A percentile compares a stretch with the other conserved stretches of the same genome.
Conservation (phyloP, 2,888 invertebrate genomes). For the Apodemia mormo region DNA sequence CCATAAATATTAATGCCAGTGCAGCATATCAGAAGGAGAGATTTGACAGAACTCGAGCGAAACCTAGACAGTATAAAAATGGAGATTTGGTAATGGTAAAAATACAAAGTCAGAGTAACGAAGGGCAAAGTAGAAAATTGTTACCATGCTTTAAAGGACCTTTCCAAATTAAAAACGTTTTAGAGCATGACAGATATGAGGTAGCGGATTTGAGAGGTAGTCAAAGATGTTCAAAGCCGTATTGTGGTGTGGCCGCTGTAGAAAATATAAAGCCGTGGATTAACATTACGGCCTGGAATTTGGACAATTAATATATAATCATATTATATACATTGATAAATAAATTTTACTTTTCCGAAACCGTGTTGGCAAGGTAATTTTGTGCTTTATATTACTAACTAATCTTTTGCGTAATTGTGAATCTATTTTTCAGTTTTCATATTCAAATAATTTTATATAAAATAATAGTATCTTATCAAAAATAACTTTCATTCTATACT, state of each 20-base stretch:
- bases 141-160: slow-evolving; percentile 33
- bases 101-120: slow-evolving; percentile 31
- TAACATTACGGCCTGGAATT: slow-evolving; percentile 26
- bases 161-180: slow-evolving; percentile 28
- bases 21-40: not conserved
- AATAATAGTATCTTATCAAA: too few species aligned
- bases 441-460: too few species aligned
- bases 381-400: too few species aligned
- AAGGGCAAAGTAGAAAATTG: slow-evolving; percentile 32
- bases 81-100: slow-evolving; percentile 34
- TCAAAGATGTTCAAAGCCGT: slow-evolving; percentile 27
- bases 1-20: not conserved
- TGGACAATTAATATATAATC: slow-evolving; percentile 24
- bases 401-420: too few species aligned
- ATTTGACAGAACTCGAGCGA: slow-evolving; percentile 6
- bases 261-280: slow-evolving; percentile 36
- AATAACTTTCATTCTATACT: too few species aligned
- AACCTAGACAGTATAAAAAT: slow-evolving; percentile 21
- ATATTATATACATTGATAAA: slow-evolving; percentile 29
- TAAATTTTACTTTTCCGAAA: not conserved
- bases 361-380: slow-evolving; percentile 6
- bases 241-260: slow-evolving; percentile 28
- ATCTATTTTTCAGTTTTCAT: slow-evolving; percentile 22
- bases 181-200: slow-evolving; percentile 29
- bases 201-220: slow-evolving; percentile 27